Evolutionary conservation across 2,113 vertebrate species (phyloP).

Genomic region (Eira barbara): DNA sequence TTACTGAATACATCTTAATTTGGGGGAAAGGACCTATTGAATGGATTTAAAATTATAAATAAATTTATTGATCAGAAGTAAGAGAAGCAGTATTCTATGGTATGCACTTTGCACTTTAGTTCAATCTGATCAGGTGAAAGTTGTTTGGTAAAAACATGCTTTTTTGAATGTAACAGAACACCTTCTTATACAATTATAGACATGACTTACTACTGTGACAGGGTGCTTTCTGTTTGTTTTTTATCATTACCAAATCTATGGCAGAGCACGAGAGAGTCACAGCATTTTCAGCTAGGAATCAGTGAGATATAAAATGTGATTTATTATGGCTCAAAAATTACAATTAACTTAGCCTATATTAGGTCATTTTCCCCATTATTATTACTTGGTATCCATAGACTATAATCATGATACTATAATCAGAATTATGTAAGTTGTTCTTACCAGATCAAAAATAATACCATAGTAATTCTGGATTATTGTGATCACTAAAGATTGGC

Average conservation of each 20-base stretch:
- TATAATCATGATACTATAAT: constrained; percentile 9
- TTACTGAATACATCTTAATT: neutral
- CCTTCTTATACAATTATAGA: neutral
- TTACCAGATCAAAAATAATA: neutral
- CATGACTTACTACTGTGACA: neutral
- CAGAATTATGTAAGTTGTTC: neutral
- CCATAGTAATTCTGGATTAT: neutral
- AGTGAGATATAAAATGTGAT: neutral
- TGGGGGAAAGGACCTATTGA: neutral
- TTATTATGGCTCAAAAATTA: neutral
- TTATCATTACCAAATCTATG: neutral
- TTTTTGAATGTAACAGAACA: neutral
- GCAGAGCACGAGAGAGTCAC: neutral
- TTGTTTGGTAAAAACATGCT: neutral
- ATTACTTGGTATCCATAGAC: neutral
- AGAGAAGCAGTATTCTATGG: neutral
- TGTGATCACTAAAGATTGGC: neutral
- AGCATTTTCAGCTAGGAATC: neutral
- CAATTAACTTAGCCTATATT: neutral
- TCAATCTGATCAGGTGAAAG: neutral
- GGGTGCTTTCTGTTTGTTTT: neutral
- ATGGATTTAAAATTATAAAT: neutral
- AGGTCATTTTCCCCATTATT: neutral
- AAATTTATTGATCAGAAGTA: neutral
- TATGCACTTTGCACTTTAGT: neutral